Base-by-base conservation (phyloP, 1,140 invertebrate genomes). In the Yoshiicerus persimilis region DNA sequence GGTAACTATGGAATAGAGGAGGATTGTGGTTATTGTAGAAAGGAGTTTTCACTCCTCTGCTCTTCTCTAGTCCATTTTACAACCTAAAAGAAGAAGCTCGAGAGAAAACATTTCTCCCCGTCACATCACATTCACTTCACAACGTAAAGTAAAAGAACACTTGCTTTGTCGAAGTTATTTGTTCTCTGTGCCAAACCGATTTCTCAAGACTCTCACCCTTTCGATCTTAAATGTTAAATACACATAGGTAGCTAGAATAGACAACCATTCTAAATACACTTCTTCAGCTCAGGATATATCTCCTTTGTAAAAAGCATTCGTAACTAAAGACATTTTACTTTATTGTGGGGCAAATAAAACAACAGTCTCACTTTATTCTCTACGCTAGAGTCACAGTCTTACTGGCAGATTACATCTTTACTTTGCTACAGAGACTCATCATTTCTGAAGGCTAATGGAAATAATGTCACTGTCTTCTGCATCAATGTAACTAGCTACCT, bases 391-490 rank as follows among this genome's bases (percentile, higher is more conserved):
- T 27, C 64, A 8, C 2, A 66, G 23, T 77, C 20, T n/a, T n/a
- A n/a, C n/a, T n/a, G n/a, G 75, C 8, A 80, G 75, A 80, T 80
- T 80, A 80, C 75, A 80, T 80, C 75, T 80, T 80, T 80, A 80
- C 34, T 80, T 80, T 20, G 32, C 75, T 38, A 36, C 75, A n/a
- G 75, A 80, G 75, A 80, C 75, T 80, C 75, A 80, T 80, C 34
- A 34, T 80, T 36, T 36, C 75, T 36, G 75, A 80, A 32, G 32
- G 75, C 34, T 80, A 80, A 80, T 80, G 32, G 75, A 80, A 80
- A 80, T 38, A 80, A 80, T 80, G 32, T 20, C 30, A 38, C 32
- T 38, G 34, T 38, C 75, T 80, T 80, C n/a, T 80, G 34, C 32
- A 38, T 77, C 34, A 36, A 32, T 80, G 4, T 36, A 23, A 6